These are phyloP conservation scores for Neotragus moschatus DNA, from an alignment of 2,113 vertebrate species.

Conservation along the genomic window DNA sequence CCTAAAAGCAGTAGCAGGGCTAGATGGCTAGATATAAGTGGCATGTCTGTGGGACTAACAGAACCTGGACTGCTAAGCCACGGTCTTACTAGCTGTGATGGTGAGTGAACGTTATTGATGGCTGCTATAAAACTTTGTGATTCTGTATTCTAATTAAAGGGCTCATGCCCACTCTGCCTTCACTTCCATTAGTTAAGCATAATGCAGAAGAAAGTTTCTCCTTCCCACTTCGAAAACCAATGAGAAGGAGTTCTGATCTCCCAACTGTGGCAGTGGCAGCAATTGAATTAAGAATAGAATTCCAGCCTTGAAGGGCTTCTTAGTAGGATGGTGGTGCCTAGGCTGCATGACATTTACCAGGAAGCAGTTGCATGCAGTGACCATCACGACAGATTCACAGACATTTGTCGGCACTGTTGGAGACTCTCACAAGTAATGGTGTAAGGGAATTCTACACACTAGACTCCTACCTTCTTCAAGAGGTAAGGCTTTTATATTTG, in stretches of 20 bases:
- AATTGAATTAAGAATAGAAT: neutral
- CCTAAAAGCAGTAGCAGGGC: neutral
- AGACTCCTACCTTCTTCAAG: neutral
- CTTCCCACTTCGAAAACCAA: neutral
- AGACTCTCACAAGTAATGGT: neutral
- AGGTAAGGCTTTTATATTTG: neutral
- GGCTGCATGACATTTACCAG: neutral
- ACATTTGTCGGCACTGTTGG: neutral
- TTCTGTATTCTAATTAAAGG: neutral
- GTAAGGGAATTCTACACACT: neutral
- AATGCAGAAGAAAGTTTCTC: neutral
- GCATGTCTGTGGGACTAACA: neutral
- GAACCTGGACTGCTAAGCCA: neutral
- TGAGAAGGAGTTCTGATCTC: neutral
- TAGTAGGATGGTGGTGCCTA: neutral
- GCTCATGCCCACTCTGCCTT: neutral
- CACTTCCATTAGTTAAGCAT: neutral
- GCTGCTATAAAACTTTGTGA: neutral
- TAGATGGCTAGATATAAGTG: neutral
- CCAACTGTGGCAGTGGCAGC: neutral
- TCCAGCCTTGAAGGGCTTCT: neutral
- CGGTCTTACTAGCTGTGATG: neutral
- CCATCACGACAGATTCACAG: neutral
- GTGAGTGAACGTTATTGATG: neutral
- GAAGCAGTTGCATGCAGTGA: neutral